Evolutionary conservation across 2,113 vertebrate genomes (phyloP).

Genomic region (Poeciliopsis occidentalis): DNA sequence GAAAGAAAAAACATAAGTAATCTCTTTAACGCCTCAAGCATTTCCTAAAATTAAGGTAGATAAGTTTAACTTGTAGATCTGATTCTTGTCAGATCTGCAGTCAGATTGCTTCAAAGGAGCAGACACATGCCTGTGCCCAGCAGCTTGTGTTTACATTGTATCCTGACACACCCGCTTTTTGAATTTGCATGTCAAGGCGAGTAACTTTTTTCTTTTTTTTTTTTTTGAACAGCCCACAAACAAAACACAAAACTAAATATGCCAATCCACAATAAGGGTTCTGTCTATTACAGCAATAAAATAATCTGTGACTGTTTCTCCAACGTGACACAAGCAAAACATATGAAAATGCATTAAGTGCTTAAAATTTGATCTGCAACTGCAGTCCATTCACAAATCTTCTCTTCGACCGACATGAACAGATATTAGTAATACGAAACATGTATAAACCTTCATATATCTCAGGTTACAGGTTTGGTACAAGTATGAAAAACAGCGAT

Average conservation of each 20-base stretch:
- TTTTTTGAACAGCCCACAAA: constrained; percentile 17
- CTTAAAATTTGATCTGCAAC: constrained; percentile 70
- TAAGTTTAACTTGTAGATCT: not conserved
- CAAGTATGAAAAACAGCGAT: constrained; percentile 65
- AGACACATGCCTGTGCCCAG: not conserved
- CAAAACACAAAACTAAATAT: constrained; percentile 10
- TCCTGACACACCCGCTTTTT: constrained; percentile 25
- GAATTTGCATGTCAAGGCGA: constrained; percentile 26
- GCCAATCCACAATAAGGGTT: constrained; percentile 6
- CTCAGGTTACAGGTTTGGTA: constrained; percentile 72
- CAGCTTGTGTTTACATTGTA: constrained; percentile 12
- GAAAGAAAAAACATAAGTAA: no score
- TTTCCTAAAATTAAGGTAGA: not conserved
- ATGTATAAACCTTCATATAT: constrained; percentile 74
- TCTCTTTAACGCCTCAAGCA: no score
- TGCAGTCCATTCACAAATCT: constrained; percentile 43
- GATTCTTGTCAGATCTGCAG: not conserved
- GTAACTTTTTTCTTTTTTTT: not conserved
- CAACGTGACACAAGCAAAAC: constrained; percentile 40
- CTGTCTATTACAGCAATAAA: not conserved
- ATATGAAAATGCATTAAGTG: constrained; percentile 72
- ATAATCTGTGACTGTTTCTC: constrained; percentile 23
- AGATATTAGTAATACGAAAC: constrained; percentile 70
- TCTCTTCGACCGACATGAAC: constrained; percentile 49
- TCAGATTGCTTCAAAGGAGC: not conserved